phyloP scores from a whole-genome alignment of 2,888 invertebrate genomes.

The Microctonus aethiopoides region DNA sequence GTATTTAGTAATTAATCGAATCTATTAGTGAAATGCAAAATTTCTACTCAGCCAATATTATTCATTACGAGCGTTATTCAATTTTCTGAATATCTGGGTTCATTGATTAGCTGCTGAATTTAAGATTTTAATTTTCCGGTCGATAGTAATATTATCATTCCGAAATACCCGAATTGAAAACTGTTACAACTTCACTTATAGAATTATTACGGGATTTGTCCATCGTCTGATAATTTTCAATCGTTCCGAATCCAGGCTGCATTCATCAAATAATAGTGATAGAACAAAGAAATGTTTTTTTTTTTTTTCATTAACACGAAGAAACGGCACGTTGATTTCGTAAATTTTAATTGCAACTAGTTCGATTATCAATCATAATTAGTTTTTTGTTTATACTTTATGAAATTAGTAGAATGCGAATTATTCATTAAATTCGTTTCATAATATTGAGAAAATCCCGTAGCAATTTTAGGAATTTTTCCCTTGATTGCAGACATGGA shows the following conservation, averaged over 20 bases:
- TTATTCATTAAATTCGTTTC: background rate
- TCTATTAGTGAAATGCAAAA: background rate
- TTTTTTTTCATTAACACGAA: too few relatives aligned
- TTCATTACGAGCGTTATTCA: background rate
- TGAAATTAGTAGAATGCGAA: background rate
- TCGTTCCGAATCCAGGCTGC: constrained; percentile 37
- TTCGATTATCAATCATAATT: too few relatives aligned
- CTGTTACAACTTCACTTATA: background rate
- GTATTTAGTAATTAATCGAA: background rate
- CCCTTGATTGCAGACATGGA: constrained; percentile 41
- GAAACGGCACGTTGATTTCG: background rate
- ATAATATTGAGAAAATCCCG: background rate
- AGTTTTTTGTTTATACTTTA: too few relatives aligned
- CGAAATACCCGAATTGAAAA: too few relatives aligned
- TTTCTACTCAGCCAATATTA: background rate
- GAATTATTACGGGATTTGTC: background rate
- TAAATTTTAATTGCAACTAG: too few relatives aligned
- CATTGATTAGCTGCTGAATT: background rate
- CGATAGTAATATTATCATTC: background rate
- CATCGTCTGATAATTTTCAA: background rate
- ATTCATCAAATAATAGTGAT: background rate
- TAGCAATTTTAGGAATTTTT: constrained; percentile 11
- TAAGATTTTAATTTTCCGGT: background rate
- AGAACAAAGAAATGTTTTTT: background rate
- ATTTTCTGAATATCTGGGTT: background rate